A percentile compares a stretch with the other conserved stretches of the same genome.
Conservation (phyloP, 2,888 invertebrate species). For the Acrobasis consociella region DNA sequence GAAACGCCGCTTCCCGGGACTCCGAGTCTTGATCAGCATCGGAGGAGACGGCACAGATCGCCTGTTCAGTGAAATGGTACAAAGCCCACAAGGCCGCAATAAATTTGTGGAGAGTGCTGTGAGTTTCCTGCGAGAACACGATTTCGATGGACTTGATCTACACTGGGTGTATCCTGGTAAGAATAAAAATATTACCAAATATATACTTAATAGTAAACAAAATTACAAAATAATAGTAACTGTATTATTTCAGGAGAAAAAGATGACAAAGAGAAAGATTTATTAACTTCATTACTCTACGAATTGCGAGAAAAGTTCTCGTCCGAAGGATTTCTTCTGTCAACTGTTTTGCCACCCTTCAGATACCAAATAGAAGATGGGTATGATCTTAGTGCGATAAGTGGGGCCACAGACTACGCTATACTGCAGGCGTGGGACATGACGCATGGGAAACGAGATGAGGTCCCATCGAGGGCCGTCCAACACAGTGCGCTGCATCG, state of each 20-base stretch:
- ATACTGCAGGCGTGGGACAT: slow-evolving; percentile 86
- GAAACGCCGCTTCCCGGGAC: slow-evolving; percentile 85
- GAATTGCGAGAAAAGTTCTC: slow-evolving; percentile 84
- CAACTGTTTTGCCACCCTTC: slow-evolving; percentile 83
- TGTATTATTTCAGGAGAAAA: slow-evolving; percentile 58
- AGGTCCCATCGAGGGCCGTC: slow-evolving; percentile 72
- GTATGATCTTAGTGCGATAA: slow-evolving; percentile 84
- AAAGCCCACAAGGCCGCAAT: slow-evolving; percentile 75
- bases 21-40: slow-evolving; percentile 88
- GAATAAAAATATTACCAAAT: neutral
- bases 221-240: neutral
- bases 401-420: slow-evolving; percentile 85
- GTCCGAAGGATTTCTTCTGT: slow-evolving; percentile 79
- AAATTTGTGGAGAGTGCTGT: slow-evolving; percentile 86
- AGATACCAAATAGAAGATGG: slow-evolving; percentile 85
- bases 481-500: slow-evolving; percentile 77
- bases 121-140: slow-evolving; percentile 84
- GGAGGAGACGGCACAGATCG: slow-evolving; percentile 86
- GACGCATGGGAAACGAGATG: slow-evolving; percentile 69
- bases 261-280: slow-evolving; percentile 79
- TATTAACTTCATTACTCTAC: slow-evolving; percentile 81
- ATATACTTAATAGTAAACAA: no score
- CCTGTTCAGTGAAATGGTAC: slow-evolving; percentile 84
- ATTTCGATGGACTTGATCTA: slow-evolving; percentile 92
- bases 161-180: slow-evolving; percentile 89